A percentile compares a stretch with the other conserved stretches of the same genome.
phyloP scores from a whole-genome alignment of 2,888 invertebrate species.

The Matsumyia berberina region DNA sequence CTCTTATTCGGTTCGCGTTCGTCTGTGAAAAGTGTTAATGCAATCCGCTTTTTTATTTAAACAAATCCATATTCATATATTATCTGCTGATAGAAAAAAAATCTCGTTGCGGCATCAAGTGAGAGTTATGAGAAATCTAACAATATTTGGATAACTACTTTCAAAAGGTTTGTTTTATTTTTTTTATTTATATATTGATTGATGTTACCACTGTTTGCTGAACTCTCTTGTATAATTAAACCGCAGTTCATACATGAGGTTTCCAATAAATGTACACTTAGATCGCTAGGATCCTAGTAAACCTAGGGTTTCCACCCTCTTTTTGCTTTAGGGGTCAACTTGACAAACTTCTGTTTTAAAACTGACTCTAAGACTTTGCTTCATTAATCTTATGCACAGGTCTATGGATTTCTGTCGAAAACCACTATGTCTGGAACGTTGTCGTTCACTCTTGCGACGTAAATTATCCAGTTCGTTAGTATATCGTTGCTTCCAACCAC shows the following conservation, averaged over 20 bases:
- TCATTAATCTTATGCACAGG: too few relatives aligned
- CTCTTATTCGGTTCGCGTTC: neutral
- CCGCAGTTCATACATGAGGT: neutral
- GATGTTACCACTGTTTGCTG: neutral
- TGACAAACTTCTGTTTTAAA: too few relatives aligned
- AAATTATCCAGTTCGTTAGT: too few relatives aligned
- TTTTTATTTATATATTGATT: neutral
- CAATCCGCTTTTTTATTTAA: constrained; percentile 3
- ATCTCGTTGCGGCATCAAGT: constrained; percentile 37
- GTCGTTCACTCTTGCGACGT: too few relatives aligned
- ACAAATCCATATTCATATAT: constrained; percentile 24
- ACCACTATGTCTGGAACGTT: too few relatives aligned
- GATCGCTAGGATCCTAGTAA: too few relatives aligned
- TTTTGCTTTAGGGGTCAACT: too few relatives aligned
- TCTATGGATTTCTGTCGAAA: too few relatives aligned
- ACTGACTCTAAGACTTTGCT: too few relatives aligned
- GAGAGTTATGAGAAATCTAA: constrained; percentile 67
- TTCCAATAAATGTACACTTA: too few relatives aligned
- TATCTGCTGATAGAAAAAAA: neutral
- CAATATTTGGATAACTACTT: constrained; percentile 57
- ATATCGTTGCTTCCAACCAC: too few relatives aligned
- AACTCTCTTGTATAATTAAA: neutral
- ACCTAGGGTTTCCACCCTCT: too few relatives aligned
- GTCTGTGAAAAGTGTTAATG: constrained; percentile 37
- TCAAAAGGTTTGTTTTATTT: constrained; percentile 47